Percentiles rank a stretch among this genome's conserved stretches.
phyloP scores from a whole-genome alignment of 2,797 vertebrate genomes.

The Synanceia verrucosa region DNA sequence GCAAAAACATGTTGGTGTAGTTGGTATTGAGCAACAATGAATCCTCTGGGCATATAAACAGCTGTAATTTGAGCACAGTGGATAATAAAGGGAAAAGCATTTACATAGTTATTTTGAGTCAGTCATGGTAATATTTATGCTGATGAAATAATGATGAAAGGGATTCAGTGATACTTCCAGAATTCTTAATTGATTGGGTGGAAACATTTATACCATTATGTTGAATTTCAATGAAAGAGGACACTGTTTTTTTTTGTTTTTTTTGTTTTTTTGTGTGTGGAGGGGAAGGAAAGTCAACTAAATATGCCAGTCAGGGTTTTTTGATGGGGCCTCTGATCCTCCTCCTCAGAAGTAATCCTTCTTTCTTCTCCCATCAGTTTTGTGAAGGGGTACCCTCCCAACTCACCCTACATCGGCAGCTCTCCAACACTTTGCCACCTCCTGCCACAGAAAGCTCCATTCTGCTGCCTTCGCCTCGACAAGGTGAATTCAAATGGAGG shows the following conservation, averaged over 20 bases:
- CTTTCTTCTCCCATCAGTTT: slow-evolving; percentile 81
- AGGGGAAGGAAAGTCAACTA: too few species aligned
- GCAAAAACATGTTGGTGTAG: not conserved
- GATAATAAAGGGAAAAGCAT: not conserved
- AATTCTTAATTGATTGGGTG: not conserved
- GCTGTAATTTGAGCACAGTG: not conserved
- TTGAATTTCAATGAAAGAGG: not conserved
- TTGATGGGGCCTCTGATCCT: too few species aligned
- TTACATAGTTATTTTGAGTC: not conserved
- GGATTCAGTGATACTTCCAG: not conserved
- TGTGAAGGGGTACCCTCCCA: slow-evolving; percentile 97
- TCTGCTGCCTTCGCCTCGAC: slow-evolving; percentile 95
- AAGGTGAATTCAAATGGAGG: slow-evolving; percentile 80
- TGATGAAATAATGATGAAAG: not conserved
- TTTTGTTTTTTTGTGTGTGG: too few species aligned
- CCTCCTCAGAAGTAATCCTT: not conserved
- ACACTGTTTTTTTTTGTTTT: not conserved
- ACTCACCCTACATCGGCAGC: slow-evolving; percentile 97
- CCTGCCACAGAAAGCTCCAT: slow-evolving; percentile 90
- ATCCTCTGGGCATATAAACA: slow-evolving; percentile 1
- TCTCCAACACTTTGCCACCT: slow-evolving; percentile 97
- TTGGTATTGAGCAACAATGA: not conserved
- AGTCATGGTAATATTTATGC: not conserved
- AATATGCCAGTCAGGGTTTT: not conserved
- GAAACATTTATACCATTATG: not conserved